Evolutionary conservation across 2,113 vertebrate species (phyloP).

Genomic region (Emydocephalus ijimae): DNA sequence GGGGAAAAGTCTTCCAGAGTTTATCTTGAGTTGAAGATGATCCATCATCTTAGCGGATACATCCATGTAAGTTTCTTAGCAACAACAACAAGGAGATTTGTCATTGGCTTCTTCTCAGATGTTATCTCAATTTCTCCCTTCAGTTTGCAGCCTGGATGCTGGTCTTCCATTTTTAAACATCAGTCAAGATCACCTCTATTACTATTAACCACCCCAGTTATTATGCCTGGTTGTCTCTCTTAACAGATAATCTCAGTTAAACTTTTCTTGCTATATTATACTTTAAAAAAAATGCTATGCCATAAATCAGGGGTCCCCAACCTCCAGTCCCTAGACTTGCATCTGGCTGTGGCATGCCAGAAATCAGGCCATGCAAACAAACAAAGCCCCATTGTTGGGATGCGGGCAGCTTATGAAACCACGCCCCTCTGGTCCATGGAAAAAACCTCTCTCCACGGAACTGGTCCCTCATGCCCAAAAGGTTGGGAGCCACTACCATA

Average conservation of each 20-base stretch:
- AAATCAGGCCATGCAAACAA: too few relatives aligned
- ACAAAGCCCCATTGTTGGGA: too few relatives aligned
- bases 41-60: background rate
- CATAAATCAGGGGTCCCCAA: background rate
- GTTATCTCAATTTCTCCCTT: background rate
- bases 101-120: background rate
- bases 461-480: too few relatives aligned
- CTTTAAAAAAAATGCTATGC: background rate
- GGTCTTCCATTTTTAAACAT: background rate
- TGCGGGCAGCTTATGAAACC: too few relatives aligned
- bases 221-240: background rate
- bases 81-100: too few relatives aligned
- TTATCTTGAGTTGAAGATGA: background rate
- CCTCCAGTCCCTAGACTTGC: too few relatives aligned
- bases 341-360: too few relatives aligned
- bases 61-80: background rate
- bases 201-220: background rate
- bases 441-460: too few relatives aligned
- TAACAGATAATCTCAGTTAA: background rate
- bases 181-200: background rate
- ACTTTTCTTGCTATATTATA: background rate
- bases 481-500: background rate
- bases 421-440: too few relatives aligned
- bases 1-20: background rate
- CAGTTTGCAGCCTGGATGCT: background rate